These are phyloP conservation scores for Scolanthus callimorphus DNA, from an alignment of 92 coral and sea anemone species.

Conservation along the genomic window DNA sequence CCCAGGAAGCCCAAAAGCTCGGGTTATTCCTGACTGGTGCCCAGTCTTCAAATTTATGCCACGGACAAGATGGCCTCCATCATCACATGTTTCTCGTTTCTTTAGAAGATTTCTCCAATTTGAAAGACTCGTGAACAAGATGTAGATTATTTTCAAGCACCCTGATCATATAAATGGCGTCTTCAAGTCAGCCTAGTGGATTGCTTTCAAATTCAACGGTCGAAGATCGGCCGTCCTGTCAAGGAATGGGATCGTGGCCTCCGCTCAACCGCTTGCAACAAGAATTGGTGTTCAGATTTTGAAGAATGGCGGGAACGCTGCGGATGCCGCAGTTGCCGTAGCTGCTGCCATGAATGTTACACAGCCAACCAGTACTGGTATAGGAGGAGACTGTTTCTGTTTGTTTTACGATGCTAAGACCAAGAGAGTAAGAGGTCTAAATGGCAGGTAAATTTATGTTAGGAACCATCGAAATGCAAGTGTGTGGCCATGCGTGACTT, in stretches of 20 bases:
- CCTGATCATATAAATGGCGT: too few relatives aligned
- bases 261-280: conserved; percentile 88
- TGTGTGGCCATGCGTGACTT: too few relatives aligned
- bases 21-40: too few relatives aligned
- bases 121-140: too few relatives aligned
- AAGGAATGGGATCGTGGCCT: conserved; percentile 77
- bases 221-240: conserved; percentile 94
- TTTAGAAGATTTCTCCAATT: too few relatives aligned
- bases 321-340: conserved; percentile 92
- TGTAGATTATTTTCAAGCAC: too few relatives aligned
- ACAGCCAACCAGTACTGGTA: conserved; percentile 89
- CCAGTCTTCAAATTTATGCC: too few relatives aligned
- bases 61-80: too few relatives aligned
- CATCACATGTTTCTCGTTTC: too few relatives aligned
- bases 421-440: conserved; percentile 72
- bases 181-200: too few relatives aligned
- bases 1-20: too few relatives aligned
- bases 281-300: conserved; percentile 77
- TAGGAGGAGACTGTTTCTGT: conserved; percentile 97
- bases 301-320: conserved; percentile 90
- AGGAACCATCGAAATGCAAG: background rate
- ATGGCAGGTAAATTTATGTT: conserved; percentile 76
- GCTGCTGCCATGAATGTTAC: conserved; percentile 97
- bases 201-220: conserved; percentile 36
- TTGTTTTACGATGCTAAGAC: conserved; percentile 78